Conservation (phyloP, 2,888 invertebrate species). For the Cheilosia impressa region DNA sequence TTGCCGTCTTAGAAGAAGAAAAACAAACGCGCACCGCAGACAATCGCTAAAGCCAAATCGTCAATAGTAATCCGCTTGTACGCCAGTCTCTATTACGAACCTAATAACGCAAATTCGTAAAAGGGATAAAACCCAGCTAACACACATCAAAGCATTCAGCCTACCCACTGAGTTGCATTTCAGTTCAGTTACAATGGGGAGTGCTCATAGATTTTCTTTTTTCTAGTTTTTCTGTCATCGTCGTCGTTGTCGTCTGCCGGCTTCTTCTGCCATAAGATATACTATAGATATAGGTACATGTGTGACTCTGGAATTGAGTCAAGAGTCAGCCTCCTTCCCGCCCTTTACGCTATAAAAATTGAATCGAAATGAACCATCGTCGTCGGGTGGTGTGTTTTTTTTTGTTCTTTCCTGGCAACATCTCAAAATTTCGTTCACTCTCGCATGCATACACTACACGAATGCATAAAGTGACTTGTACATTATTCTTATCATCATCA, state of each 20-base stretch:
- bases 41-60: constrained; percentile 24
- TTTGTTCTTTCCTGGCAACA: constrained; percentile 56
- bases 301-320: constrained; percentile 62
- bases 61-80: constrained; percentile 39
- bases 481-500: constrained; percentile 58
- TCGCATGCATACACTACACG: constrained; percentile 32
- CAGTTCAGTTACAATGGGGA: constrained; percentile 50
- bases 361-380: constrained; percentile 52
- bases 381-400: background rate
- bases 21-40: background rate
- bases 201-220: constrained; percentile 31
- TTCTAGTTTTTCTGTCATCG: constrained; percentile 13
- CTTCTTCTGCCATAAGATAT: constrained; percentile 9
- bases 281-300: background rate
- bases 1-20: background rate
- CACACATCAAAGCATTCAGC: constrained; percentile 50
- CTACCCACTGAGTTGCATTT: constrained; percentile 51
- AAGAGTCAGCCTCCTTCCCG: constrained; percentile 58
- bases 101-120: constrained; percentile 42
- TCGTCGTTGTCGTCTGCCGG: constrained; percentile 26
- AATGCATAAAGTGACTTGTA: constrained; percentile 57
- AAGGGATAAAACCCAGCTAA: constrained; percentile 46
- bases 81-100: constrained; percentile 29
- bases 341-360: constrained; percentile 50
- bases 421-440: constrained; percentile 41